These are phyloP conservation scores for Cnemophilus loriae DNA, from an alignment of 2,113 vertebrate species.

Conservation along the genomic window DNA sequence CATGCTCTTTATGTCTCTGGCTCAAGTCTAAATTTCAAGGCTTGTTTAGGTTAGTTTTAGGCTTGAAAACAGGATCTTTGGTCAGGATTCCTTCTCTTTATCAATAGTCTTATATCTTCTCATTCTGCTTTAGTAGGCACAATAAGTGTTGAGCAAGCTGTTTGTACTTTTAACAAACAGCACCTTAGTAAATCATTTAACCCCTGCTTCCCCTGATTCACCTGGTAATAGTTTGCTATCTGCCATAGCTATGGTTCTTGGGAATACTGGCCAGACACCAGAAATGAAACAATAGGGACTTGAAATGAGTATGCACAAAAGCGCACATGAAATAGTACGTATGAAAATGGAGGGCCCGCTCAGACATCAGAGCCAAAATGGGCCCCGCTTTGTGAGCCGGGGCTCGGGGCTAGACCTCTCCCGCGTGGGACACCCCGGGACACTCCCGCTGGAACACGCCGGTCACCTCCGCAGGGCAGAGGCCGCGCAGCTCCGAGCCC, in stretches of 20 bases:
- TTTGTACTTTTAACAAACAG: too few species aligned
- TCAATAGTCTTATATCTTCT: too few species aligned
- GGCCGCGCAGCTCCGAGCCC: neutral
- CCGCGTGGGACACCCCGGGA: neutral
- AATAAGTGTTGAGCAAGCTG: too few species aligned
- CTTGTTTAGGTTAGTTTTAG: too few species aligned
- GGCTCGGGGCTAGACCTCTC: neutral
- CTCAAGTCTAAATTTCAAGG: too few species aligned
- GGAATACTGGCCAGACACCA: neutral
- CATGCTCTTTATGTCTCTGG: too few species aligned
- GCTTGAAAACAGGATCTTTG: too few species aligned
- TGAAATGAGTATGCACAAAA: neutral
- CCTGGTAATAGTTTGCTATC: neutral
- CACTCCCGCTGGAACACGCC: too few species aligned
- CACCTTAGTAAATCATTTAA: too few species aligned
- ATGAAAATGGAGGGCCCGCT: rapidly evolving
- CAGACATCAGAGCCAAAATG: rapidly evolving
- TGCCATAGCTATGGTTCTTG: rapidly evolving
- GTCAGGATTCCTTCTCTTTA: too few species aligned
- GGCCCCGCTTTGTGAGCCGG: neutral
- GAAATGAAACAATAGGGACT: neutral
- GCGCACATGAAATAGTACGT: rapidly evolving
- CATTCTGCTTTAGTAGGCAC: too few species aligned
- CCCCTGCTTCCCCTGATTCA: too few species aligned
- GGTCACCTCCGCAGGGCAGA: neutral